These are phyloP conservation scores for Turdus rufiventris DNA, from an alignment of 2,113 vertebrate species.

Conservation along the genomic window DNA sequence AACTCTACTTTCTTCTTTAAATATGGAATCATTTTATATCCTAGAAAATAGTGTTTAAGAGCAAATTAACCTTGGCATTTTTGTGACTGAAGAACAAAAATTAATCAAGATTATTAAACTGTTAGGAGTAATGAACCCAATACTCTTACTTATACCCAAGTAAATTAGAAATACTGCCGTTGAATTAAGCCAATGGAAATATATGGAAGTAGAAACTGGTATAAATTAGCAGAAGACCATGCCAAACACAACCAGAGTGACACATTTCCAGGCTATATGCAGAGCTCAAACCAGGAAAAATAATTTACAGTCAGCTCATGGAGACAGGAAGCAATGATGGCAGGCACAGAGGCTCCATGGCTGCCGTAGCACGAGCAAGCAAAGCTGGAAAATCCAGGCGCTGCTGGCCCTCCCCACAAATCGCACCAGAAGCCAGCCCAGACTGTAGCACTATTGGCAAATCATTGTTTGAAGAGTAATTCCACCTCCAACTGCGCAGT, in stretches of 20 bases:
- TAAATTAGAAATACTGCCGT: slow-evolving; percentile 30
- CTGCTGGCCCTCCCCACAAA: not conserved
- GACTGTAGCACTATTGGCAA: not conserved
- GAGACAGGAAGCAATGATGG: slow-evolving; percentile 35
- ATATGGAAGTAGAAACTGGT: not conserved
- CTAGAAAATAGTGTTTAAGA: slow-evolving; percentile 21
- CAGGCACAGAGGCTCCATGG: not conserved
- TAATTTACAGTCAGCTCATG: slow-evolving; percentile 38
- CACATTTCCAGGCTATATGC: slow-evolving; percentile 8
- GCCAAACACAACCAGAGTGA: slow-evolving; percentile 11
- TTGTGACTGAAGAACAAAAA: slow-evolving; percentile 2
- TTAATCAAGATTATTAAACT: slow-evolving; percentile 24
- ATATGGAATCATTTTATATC: not conserved
- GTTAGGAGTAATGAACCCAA: slow-evolving; percentile 4
- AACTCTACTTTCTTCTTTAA: not conserved
- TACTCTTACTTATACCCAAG: not conserved
- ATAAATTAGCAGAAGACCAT: slow-evolving; percentile 10
- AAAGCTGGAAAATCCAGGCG: not conserved
- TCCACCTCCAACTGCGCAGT: not conserved
- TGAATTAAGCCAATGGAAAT: slow-evolving; percentile 30
- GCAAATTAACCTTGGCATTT: slow-evolving; percentile 30
- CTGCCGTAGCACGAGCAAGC: not conserved
- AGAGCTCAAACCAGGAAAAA: slow-evolving; percentile 33
- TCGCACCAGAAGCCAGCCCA: not conserved
- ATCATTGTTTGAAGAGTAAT: not conserved